These are phyloP conservation scores for Polietes domitor DNA, from an alignment of 2,888 invertebrate genomes.

Conservation along the genomic window DNA sequence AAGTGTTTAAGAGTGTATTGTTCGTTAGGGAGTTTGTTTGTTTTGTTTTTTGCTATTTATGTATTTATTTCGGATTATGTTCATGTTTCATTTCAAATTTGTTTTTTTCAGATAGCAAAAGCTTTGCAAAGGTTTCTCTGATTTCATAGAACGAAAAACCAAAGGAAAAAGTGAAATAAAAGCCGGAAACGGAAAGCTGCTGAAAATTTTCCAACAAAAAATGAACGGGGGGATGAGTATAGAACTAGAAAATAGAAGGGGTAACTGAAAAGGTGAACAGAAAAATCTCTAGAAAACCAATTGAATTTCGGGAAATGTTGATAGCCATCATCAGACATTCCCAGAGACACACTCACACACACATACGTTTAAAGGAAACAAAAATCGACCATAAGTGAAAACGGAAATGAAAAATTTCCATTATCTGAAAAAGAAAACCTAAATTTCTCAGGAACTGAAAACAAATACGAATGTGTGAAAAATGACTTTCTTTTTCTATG, in stretches of 20 bases:
- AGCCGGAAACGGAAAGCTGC: conserved; percentile 25
- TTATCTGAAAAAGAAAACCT: conserved; percentile 29
- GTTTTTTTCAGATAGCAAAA: conserved; percentile 60
- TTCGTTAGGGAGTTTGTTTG: too few species aligned
- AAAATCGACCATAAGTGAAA: conserved; percentile 43
- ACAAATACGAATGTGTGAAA: conserved; percentile 70
- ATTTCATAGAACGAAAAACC: conserved; percentile 16
- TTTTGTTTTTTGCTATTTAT: background rate
- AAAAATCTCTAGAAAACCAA: conserved; percentile 43
- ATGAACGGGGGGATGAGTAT: background rate
- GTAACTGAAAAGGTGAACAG: background rate
- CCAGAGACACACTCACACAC: too few species aligned
- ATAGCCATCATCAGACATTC: background rate
- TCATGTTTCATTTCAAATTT: conserved; percentile 34
- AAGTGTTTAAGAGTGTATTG: conserved; percentile 1
- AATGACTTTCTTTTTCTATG: conserved; percentile 45
- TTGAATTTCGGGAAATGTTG: background rate
- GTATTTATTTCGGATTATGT: conserved; percentile 50
- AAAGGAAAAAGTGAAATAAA: conserved; percentile 31
- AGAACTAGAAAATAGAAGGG: too few species aligned
- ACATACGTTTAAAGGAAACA: background rate
- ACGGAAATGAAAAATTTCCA: conserved; percentile 36
- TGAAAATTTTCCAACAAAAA: background rate
- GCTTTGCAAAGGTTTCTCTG: conserved; percentile 62
- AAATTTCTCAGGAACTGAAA: conserved; percentile 42